Percentiles rank a stretch among this genome's conserved stretches.
phyloP scores from a whole-genome alignment of 2,888 invertebrate species.

The Scaptomyza tumidula region DNA sequence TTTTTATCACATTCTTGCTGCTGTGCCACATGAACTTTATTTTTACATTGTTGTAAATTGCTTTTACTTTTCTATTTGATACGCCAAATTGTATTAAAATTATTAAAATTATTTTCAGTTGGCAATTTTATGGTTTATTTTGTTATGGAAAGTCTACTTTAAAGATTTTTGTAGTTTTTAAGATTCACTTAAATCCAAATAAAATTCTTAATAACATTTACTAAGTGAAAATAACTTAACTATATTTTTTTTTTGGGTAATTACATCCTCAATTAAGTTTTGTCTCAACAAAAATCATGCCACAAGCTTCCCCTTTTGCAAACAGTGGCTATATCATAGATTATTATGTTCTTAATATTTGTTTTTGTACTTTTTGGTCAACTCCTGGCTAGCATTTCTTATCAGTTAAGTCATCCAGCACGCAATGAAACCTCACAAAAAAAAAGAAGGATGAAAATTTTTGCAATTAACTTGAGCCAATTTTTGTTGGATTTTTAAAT shows the following conservation, averaged over 20 bases:
- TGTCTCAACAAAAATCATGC: background rate
- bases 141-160: no score
- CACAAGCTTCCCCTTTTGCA: no score
- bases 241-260: background rate
- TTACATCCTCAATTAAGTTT: background rate
- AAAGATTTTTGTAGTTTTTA: no score
- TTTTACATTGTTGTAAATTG: background rate
- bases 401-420: slow-evolving; percentile 61
- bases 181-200: no score
- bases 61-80: background rate
- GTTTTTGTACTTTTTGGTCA: background rate
- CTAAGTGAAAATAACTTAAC: no score
- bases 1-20: slow-evolving; percentile 33
- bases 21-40: slow-evolving; percentile 13
- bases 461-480: slow-evolving; percentile 76
- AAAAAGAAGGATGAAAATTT: slow-evolving; percentile 38
- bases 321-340: background rate
- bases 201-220: no score
- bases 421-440: slow-evolving; percentile 49
- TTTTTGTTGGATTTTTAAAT: slow-evolving; percentile 76
- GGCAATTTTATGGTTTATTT: slow-evolving; percentile 3
- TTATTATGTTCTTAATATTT: background rate
- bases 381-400: slow-evolving; percentile 34
- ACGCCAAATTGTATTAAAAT: background rate
- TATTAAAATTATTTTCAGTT: background rate